Conservation (phyloP, 2,797 vertebrate genomes). For the Gymnoscopelus microlampas region DNA sequence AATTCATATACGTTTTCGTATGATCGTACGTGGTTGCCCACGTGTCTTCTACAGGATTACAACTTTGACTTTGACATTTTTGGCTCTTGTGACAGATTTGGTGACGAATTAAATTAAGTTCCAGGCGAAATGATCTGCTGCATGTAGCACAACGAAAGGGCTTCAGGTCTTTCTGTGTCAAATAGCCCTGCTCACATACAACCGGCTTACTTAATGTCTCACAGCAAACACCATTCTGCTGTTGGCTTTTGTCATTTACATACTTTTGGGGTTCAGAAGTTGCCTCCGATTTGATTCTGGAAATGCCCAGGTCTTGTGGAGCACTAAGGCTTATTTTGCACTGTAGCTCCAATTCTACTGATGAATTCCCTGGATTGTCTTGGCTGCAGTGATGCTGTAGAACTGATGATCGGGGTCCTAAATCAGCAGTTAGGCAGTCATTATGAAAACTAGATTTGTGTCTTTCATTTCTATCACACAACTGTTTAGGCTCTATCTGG, state of each 20-base stretch:
- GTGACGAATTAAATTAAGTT: conserved; percentile 41
- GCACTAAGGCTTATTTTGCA: conserved; percentile 38
- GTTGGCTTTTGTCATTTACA: neutral
- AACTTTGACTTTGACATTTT: conserved; percentile 5
- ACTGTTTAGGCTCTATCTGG: neutral
- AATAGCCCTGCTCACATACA: conserved; percentile 13
- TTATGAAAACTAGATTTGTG: neutral
- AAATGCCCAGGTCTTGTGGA: conserved; percentile 3
- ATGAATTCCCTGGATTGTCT: neutral
- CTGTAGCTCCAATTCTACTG: conserved; percentile 38
- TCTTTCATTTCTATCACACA: neutral
- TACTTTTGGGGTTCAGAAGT: conserved; percentile 17
- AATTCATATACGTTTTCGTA: conserved; percentile 1
- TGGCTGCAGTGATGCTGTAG: neutral
- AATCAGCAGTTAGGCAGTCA: neutral
- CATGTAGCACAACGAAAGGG: conserved; percentile 46
- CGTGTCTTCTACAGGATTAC: neutral
- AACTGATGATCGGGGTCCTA: neutral
- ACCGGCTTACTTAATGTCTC: conserved; percentile 19
- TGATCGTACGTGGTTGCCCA: neutral
- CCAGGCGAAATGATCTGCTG: conserved; percentile 39
- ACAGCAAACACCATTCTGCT: conserved; percentile 6
- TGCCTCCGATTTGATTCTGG: conserved; percentile 7
- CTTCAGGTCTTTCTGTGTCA: conserved; percentile 25
- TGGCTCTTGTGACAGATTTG: conserved; percentile 20